Evolutionary conservation across 2,888 invertebrate genomes (phyloP).

Genomic region (Luffia ferchaultella): DNA sequence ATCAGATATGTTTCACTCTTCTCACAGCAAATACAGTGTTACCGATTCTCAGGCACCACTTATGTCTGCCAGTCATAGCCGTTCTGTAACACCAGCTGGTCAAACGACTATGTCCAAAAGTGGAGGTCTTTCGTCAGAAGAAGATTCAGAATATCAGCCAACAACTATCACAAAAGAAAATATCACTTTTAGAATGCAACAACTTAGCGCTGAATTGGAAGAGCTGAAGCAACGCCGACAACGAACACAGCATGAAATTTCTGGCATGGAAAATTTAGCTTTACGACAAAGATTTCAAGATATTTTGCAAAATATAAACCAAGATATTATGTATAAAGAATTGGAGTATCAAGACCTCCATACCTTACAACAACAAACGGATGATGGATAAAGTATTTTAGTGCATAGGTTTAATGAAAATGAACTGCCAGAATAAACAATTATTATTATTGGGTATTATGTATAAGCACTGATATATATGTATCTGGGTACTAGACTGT

Average conservation of each 20-base stretch:
- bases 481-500: no score
- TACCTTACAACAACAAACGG: background rate
- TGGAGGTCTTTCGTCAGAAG: conserved; percentile 35
- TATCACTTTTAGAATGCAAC: conserved; percentile 71
- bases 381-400: conserved; percentile 11
- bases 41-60: background rate
- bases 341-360: conserved; percentile 65
- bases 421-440: conserved; percentile 8
- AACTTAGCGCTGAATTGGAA: conserved; percentile 76
- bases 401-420: conserved; percentile 16
- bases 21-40: conserved; percentile 13
- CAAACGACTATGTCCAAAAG: conserved; percentile 11
- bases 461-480: no score
- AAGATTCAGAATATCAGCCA: conserved; percentile 36
- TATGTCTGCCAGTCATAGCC: background rate
- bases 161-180: conserved; percentile 50
- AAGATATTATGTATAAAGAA: conserved; percentile 83
- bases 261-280: conserved; percentile 85
- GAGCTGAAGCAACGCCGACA: conserved; percentile 77
- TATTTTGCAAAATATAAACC: conserved; percentile 78
- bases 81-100: background rate
- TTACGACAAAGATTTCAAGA: conserved; percentile 84
- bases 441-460: background rate
- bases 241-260: conserved; percentile 84
- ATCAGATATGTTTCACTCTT: conserved; percentile 38